Evolutionary conservation across 2,113 vertebrate species (phyloP).

Genomic region (Chloebia gouldiae): DNA sequence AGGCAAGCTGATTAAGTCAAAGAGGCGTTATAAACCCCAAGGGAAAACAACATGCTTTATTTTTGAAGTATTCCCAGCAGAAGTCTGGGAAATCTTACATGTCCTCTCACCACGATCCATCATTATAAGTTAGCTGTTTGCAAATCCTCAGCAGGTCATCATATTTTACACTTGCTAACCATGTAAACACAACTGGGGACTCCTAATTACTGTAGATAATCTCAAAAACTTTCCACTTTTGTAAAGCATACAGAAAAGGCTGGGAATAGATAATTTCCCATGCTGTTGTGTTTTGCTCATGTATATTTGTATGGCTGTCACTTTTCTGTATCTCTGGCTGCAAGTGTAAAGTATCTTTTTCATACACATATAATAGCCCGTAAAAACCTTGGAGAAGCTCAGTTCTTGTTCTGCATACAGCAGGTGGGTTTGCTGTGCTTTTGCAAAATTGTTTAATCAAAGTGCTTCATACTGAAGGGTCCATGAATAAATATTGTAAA

Average conservation of each 20-base stretch:
- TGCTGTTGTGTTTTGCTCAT: conserved; percentile 3
- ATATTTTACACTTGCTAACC: conserved; percentile 71
- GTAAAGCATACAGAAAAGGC: conserved; percentile 43
- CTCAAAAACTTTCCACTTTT: conserved; percentile 57
- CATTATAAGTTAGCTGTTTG: conserved; percentile 69
- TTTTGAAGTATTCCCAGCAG: conserved; percentile 71
- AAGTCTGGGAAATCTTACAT: conserved; percentile 64
- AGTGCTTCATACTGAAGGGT: conserved; percentile 60
- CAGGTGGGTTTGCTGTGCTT: conserved; percentile 65
- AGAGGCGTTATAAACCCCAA: conserved; percentile 66
- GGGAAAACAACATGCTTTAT: conserved; percentile 60
- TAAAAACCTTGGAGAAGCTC: conserved; percentile 53
- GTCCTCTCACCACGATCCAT: conserved; percentile 62
- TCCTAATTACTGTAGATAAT: conserved; percentile 70
- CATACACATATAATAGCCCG: neutral
- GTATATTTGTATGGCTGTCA: conserved; percentile 44
- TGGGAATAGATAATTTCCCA: conserved; percentile 20
- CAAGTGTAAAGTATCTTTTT: conserved; percentile 41
- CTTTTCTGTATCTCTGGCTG: conserved; percentile 44
- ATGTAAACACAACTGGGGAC: conserved; percentile 68
- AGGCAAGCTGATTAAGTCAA: conserved; percentile 74
- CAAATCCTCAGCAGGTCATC: conserved; percentile 69
- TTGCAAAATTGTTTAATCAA: conserved; percentile 66
- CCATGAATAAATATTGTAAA: conserved; percentile 68
- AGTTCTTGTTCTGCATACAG: conserved; percentile 35